Evolutionary conservation across 2,113 vertebrate genomes (phyloP), one percentile per base, ranked within the genome.

Genomic region (Penelope pileata): DNA sequence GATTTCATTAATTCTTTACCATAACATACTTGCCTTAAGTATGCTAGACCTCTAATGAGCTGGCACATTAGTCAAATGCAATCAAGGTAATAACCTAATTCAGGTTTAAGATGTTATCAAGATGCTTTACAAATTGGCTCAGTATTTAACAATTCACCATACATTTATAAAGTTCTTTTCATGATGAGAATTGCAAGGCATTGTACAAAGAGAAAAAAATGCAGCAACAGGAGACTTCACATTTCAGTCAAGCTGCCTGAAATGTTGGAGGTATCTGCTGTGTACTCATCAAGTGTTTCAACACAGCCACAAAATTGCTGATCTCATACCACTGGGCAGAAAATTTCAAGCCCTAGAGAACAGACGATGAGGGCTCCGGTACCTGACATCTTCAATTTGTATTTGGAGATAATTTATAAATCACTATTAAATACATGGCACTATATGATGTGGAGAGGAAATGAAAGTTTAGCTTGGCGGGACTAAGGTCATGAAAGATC

Each of bases 41-140:
- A 74, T 27, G 9, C 64, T 53, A 66, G 85, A 36, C 73, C 88
- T 73, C 91, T 97, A 96, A 95, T 79, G 91, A 88, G 86, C 62
- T 94, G 77, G 86, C 83, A 84, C 50, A 94, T 96, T 93, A 96
- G 79, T 91, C 88, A 95, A 94, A 94, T 88, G 90, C 51, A 95
- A 95, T 96, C 93, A 96, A 95, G 77, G 87, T 93, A 96, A 96
- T 95, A 94, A 91, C 70, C 80, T 95, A 95, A 95, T 92, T 93
- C 88, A 64, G 66, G 63, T 75, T 94, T 94, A 83, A 94, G 84
- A 85, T 80, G 89, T 73, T 83, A 88, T 73, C 93, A 72, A 91
- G 62, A 77, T 60, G 73, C 84, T 86, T 86, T 59, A 94, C 88
- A 96, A 96, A 96, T 90, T 88, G 72, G 23, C 54, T 93, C 14